Evolutionary conservation across 1,140 invertebrate genomes (phyloP).

Genomic region (Myzus persicae): DNA sequence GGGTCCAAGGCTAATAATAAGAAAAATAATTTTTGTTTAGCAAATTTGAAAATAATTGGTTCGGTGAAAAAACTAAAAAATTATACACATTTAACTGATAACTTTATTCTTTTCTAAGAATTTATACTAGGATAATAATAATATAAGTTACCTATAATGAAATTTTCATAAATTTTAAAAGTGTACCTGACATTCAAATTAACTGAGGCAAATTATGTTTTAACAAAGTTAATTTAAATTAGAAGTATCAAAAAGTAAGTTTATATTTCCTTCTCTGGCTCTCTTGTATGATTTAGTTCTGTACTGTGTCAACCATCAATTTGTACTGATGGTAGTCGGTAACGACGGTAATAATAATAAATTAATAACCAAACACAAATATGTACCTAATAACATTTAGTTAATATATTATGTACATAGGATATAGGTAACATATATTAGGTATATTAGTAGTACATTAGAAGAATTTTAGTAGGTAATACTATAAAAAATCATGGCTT

Average conservation of each 20-base stretch:
- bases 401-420: neutral
- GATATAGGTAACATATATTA: too few relatives aligned
- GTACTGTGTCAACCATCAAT: neutral
- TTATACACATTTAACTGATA: neutral
- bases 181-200: neutral
- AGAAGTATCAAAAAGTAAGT: neutral
- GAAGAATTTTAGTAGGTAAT: neutral
- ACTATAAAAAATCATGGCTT: neutral
- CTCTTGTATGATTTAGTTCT: neutral
- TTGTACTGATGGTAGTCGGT: neutral
- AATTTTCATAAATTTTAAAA: neutral
- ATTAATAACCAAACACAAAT: neutral
- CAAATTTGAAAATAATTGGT: neutral
- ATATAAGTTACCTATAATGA: neutral
- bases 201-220: neutral
- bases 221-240: neutral
- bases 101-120: neutral
- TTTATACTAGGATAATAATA: neutral
- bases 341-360: neutral
- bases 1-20: neutral
- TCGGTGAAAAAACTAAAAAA: neutral
- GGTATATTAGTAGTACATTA: too few relatives aligned
- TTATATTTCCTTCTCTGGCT: neutral
- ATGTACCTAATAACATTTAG: neutral
- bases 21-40: neutral